Evolutionary conservation across 2,888 invertebrate genomes (phyloP).

Genomic region (Oligia latruncula): DNA sequence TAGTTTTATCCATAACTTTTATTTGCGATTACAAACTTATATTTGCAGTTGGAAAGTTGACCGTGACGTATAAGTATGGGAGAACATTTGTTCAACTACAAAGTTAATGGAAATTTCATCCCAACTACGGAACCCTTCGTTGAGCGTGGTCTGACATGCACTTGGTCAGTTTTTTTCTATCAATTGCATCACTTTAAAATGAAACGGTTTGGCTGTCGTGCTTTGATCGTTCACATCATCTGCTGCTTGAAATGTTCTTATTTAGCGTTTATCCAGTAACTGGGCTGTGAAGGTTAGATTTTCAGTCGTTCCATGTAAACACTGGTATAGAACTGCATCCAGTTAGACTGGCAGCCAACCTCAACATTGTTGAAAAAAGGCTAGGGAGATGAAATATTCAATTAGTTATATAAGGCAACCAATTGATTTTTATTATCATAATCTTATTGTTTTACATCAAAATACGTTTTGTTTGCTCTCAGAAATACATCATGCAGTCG

Average conservation of each 20-base stretch:
- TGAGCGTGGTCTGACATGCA: not conserved
- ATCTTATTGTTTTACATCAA: no score
- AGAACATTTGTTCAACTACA: not conserved
- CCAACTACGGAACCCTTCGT: not conserved
- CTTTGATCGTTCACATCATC: not conserved
- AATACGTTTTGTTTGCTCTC: slow-evolving; percentile 8
- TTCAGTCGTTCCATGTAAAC: not conserved
- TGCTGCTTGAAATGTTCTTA: no score
- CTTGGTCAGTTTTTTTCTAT: not conserved
- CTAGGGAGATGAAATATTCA: not conserved
- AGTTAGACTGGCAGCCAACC: not conserved
- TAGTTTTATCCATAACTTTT: not conserved
- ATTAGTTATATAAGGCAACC: not conserved
- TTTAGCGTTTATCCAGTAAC: not conserved
- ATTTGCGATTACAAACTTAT: not conserved
- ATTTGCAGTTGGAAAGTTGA: not conserved
- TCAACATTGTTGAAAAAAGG: not conserved
- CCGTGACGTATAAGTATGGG: not conserved
- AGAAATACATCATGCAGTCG: slow-evolving; percentile 83
- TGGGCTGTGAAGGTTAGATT: no score
- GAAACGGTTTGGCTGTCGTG: no score
- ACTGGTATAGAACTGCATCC: no score
- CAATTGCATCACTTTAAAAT: not conserved
- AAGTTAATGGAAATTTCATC: not conserved
- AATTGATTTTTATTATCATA: not conserved